These are phyloP conservation scores for Caenorhabditis zanzibari DNA, from an alignment of 2,888 invertebrate genomes.

Conservation along the genomic window DNA sequence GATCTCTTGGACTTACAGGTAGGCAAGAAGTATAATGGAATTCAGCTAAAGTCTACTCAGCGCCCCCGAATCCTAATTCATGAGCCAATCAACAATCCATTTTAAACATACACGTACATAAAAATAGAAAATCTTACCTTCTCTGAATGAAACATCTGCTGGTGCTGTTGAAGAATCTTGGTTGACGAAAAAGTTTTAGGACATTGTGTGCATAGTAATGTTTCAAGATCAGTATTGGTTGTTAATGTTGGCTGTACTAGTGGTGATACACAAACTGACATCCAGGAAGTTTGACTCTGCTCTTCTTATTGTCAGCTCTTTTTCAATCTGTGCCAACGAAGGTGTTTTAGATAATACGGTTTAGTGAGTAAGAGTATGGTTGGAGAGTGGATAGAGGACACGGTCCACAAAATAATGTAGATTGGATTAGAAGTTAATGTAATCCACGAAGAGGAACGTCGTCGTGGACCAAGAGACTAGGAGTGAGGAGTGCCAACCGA, in stretches of 20 bases:
- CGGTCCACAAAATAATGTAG: conserved; percentile 35
- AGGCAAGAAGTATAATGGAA: not conserved
- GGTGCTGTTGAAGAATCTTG: conserved; percentile 79
- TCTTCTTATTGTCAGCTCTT: conserved; percentile 50
- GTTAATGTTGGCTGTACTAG: conserved; percentile 46
- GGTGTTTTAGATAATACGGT: conserved; percentile 27
- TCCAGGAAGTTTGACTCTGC: conserved; percentile 35
- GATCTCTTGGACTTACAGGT: not conserved
- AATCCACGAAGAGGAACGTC: conserved; percentile 30
- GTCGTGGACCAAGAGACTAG: conserved; percentile 18
- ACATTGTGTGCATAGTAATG: conserved; percentile 73
- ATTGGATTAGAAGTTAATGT: not conserved
- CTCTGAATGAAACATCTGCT: conserved; percentile 81
- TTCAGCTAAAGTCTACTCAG: not conserved
- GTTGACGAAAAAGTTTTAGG: conserved; percentile 77
- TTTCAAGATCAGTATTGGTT: conserved; percentile 55
- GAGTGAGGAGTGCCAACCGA: conserved; percentile 44
- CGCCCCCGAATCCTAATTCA: not conserved
- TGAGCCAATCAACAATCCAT: conserved; percentile 28
- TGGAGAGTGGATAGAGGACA: conserved; percentile 20
- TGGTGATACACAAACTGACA: conserved; percentile 65
- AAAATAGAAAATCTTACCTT: conserved; percentile 69
- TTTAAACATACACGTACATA: not conserved
- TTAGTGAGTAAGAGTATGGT: conserved; percentile 56
- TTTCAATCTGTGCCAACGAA: conserved; percentile 43